phyloP scores from a whole-genome alignment of 1,140 invertebrate genomes.

The Rhizoglyphus robini region DNA sequence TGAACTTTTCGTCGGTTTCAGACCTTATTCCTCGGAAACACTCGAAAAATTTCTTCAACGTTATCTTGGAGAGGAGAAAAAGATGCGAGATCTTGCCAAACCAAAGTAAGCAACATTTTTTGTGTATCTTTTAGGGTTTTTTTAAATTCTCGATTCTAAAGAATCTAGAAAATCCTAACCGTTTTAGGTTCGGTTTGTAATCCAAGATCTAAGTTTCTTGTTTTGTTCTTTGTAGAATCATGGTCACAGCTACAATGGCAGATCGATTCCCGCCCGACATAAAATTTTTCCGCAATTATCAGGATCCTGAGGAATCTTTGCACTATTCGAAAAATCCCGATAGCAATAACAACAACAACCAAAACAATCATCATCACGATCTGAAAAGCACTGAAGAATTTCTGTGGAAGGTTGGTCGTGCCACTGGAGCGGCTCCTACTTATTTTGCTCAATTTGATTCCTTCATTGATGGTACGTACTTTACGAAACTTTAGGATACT shows the following conservation, averaged over 20 bases:
- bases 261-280: conserved; percentile 83
- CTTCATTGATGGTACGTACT: conserved; percentile 16
- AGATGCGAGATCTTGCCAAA: conserved; percentile 30
- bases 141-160: too few species aligned
- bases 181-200: too few species aligned
- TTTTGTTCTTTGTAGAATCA: conserved; percentile 51
- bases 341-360: too few species aligned
- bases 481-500: too few species aligned
- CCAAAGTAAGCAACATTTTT: neutral
- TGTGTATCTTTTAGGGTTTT: too few species aligned
- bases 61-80: conserved; percentile 62
- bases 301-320: conserved; percentile 50
- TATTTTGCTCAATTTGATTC: conserved; percentile 51
- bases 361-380: too few species aligned
- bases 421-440: conserved; percentile 86
- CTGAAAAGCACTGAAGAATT: neutral
- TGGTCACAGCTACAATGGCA: conserved; percentile 77
- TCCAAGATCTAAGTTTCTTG: too few species aligned
- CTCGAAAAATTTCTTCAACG: conserved; percentile 80
- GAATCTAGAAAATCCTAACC: too few species aligned
- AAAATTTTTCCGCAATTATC: conserved; percentile 86
- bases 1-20: conserved; percentile 65
- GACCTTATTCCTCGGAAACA: conserved; percentile 66
- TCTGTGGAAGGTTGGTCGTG: conserved; percentile 72
- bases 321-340: conserved; percentile 28